phyloP scores from a whole-genome alignment of 2,113 vertebrate genomes.

The Cyprinodon brontotheroides region DNA sequence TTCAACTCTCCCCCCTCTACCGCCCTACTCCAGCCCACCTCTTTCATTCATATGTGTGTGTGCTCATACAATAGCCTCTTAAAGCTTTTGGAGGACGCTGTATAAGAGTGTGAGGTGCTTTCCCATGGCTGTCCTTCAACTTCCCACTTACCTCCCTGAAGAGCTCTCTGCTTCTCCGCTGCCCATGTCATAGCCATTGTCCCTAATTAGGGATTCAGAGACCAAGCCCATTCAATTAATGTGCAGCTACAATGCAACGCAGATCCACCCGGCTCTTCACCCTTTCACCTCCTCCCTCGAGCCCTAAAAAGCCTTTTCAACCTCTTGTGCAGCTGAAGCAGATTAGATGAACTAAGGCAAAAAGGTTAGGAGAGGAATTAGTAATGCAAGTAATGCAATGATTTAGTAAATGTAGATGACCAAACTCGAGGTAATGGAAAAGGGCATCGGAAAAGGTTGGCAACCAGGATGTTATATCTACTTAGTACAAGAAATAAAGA shows the following conservation, averaged over 20 bases:
- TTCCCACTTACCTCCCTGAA: constrained; percentile 71
- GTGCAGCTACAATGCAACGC: constrained; percentile 54
- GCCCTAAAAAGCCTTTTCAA: constrained; percentile 53
- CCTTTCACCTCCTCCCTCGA: constrained; percentile 42
- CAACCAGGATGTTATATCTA: not conserved
- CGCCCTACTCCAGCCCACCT: constrained; percentile 37
- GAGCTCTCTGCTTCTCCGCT: constrained; percentile 64
- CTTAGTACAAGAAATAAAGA: not conserved
- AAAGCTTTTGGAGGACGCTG: constrained; percentile 65
- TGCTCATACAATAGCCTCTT: constrained; percentile 70
- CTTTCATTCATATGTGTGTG: constrained; percentile 38
- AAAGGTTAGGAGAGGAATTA: constrained; percentile 23
- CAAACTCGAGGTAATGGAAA: constrained; percentile 15
- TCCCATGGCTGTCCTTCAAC: constrained; percentile 71
- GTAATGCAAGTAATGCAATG: constrained; percentile 1
- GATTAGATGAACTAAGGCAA: constrained; percentile 25
- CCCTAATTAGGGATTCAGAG: constrained; percentile 75
- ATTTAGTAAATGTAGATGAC: constrained; percentile 20
- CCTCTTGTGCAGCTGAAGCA: constrained; percentile 31
- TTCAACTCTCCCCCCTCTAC: constrained; percentile 19
- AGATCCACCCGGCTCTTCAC: constrained; percentile 60
- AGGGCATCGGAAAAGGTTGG: not conserved
- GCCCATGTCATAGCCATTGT: constrained; percentile 70
- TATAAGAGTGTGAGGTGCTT: constrained; percentile 58
- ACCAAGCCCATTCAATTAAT: constrained; percentile 71